These are phyloP conservation scores for Gari tellinella DNA, from an alignment of 2,888 invertebrate genomes.

Conservation along the genomic window DNA sequence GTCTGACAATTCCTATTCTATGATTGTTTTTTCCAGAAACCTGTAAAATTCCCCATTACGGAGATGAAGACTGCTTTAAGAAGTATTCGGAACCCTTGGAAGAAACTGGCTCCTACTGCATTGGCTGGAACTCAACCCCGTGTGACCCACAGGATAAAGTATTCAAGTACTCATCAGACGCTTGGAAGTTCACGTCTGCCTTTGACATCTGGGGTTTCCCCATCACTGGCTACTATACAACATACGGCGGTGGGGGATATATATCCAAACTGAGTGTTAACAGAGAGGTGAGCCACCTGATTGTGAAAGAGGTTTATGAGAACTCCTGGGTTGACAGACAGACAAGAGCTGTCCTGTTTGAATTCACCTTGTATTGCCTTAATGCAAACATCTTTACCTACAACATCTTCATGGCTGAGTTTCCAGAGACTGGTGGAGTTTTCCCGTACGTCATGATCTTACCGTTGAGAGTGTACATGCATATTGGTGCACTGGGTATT, in stretches of 20 bases:
- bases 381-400: slow-evolving; percentile 76
- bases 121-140: slow-evolving; percentile 55
- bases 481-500: slow-evolving; percentile 58
- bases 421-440: slow-evolving; percentile 76
- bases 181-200: slow-evolving; percentile 70
- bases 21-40: slow-evolving; percentile 42
- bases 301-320: slow-evolving; percentile 61
- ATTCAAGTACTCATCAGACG: slow-evolving; percentile 57
- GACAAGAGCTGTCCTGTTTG: slow-evolving; percentile 75
- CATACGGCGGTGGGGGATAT: slow-evolving; percentile 76
- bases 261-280: slow-evolving; percentile 72
- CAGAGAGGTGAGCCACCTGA: slow-evolving; percentile 60
- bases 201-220: slow-evolving; percentile 69
- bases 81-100: slow-evolving; percentile 54
- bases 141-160: slow-evolving; percentile 56
- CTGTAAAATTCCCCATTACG: slow-evolving; percentile 52
- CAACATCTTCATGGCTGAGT: slow-evolving; percentile 74
- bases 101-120: slow-evolving; percentile 61
- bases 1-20: no score
- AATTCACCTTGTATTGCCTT: slow-evolving; percentile 76
- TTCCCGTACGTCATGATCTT: slow-evolving; percentile 64
- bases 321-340: slow-evolving; percentile 74
- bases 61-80: slow-evolving; percentile 42
- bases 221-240: slow-evolving; percentile 60
- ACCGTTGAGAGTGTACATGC: slow-evolving; percentile 67